phyloP scores from a whole-genome alignment of 2,797 vertebrate genomes.

The Propithecus deckenii region DNA sequence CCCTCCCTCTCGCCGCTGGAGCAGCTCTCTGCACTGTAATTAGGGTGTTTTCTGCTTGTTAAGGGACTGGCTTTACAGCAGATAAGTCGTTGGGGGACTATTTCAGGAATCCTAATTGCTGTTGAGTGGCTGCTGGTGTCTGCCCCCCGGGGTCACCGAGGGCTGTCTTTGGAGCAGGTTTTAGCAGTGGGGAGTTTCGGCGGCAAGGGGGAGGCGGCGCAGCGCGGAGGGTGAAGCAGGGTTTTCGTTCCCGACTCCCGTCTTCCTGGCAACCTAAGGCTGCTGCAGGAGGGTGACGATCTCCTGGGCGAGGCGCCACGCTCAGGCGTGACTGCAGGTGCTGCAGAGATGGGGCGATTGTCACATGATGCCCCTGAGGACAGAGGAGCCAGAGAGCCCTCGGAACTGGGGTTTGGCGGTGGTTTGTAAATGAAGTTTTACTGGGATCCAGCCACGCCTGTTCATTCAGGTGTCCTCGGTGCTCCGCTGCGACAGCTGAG shows the following conservation, averaged over 20 bases:
- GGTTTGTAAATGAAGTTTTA: not conserved
- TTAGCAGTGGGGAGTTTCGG: not conserved
- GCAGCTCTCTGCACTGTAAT: not conserved
- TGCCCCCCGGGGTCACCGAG: not conserved
- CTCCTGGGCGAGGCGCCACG: not conserved
- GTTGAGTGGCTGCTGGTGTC: not conserved
- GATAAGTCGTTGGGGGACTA: not conserved
- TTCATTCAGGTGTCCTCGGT: rapidly evolving
- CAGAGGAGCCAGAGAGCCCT: not conserved
- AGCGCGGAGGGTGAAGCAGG: not conserved
- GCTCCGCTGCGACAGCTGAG: not conserved
- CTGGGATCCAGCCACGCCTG: rapidly evolving
- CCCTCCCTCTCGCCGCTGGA: too few relatives aligned
- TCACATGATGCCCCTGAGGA: not conserved
- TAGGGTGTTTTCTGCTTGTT: not conserved
- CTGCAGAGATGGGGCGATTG: too few relatives aligned
- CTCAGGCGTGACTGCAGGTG: not conserved
- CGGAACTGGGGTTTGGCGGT: not conserved
- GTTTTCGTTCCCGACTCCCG: not conserved
- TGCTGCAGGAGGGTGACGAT: not conserved
- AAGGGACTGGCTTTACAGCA: not conserved
- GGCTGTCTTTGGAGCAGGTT: not conserved
- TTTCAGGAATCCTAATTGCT: slow-evolving; percentile 43
- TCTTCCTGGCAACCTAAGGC: not conserved
- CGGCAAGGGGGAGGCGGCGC: rapidly evolving